These are phyloP conservation scores for Syrista parreyssii DNA, from an alignment of 2,888 invertebrate species.

Conservation along the genomic window DNA sequence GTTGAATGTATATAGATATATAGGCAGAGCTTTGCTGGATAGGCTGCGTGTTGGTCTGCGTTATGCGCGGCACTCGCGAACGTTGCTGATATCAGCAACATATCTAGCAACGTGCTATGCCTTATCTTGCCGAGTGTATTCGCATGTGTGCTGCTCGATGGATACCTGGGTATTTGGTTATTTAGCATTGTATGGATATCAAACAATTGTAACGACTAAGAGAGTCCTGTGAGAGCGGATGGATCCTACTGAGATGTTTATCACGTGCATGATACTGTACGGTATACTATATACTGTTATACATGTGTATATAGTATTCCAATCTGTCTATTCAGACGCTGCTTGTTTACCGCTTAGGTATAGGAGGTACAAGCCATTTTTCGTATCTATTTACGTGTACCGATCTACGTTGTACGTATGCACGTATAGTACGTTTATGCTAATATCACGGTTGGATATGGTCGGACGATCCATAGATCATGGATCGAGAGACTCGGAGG, in stretches of 20 bases:
- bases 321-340: neutral
- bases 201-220: constrained; percentile 24
- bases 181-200: constrained; percentile 56
- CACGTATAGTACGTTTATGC: neutral
- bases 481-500: constrained; percentile 15
- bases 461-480: constrained; percentile 45
- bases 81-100: constrained; percentile 56
- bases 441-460: neutral
- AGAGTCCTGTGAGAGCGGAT: constrained; percentile 7
- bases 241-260: constrained; percentile 7
- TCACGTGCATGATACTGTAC: neutral
- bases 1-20: neutral
- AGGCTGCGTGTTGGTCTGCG: neutral
- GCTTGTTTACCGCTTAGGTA: neutral
- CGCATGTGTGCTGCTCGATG: constrained; percentile 5
- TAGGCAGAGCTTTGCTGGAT: neutral
- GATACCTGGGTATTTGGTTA: constrained; percentile 20
- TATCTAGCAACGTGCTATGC: constrained; percentile 63
- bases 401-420: neutral
- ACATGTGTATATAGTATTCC: neutral
- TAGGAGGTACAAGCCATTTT: neutral
- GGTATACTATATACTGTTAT: neutral
- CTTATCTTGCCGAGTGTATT: constrained; percentile 49
- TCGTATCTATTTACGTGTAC: neutral
- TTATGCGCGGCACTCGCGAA: constrained; percentile 1